These are phyloP conservation scores for Pseudochirops cupreus DNA, from an alignment of 2,797 vertebrate genomes.

Conservation along the genomic window DNA sequence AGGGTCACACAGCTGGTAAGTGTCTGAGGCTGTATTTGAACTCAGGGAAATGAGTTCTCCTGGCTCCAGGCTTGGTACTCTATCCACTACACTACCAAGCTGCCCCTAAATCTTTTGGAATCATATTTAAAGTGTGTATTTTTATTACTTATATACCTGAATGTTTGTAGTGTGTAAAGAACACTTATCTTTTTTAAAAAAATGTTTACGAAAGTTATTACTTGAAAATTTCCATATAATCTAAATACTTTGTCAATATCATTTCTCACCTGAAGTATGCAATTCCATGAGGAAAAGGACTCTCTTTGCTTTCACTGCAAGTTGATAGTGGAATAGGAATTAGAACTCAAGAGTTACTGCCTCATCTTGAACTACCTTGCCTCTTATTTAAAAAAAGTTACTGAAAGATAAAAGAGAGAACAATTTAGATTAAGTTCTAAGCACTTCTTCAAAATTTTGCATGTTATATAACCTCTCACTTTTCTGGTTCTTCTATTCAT, in stretches of 20 bases:
- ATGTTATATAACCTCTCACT: background rate
- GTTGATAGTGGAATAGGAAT: background rate
- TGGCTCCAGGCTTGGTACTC: too few relatives aligned
- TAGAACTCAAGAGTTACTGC: conserved; percentile 9
- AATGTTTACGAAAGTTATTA: conserved; percentile 11
- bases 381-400: conserved; percentile 11
- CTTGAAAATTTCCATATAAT: background rate
- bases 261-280: background rate
- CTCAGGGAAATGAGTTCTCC: too few relatives aligned
- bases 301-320: background rate
- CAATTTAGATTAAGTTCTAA: background rate
- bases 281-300: background rate
- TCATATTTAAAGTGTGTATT: conserved; percentile 16
- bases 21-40: too few relatives aligned
- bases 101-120: background rate
- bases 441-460: conserved; percentile 15
- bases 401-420: conserved; percentile 6
- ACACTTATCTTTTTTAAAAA: conserved; percentile 1
- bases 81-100: too few relatives aligned
- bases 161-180: background rate
- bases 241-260: conserved; percentile 7
- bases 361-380: background rate
- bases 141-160: background rate
- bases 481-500: background rate
- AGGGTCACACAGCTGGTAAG: too few relatives aligned